Conservation (phyloP, 2,797 vertebrate species). For the Oreochromis mossambicus region DNA sequence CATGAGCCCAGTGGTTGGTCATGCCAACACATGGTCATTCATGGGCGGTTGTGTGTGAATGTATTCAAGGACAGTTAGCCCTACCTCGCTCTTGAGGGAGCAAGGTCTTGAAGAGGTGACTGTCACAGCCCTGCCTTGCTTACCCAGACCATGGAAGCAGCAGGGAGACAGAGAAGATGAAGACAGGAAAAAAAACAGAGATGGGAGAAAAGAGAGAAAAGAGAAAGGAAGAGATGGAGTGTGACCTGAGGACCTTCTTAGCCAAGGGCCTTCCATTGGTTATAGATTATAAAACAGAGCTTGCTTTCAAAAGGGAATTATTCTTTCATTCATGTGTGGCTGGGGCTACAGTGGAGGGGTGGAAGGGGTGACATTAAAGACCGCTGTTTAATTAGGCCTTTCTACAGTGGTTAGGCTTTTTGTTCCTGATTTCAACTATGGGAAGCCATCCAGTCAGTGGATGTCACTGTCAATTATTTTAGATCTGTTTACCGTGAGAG, state of each 20-base stretch:
- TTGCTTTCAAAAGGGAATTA: slow-evolving; percentile 60
- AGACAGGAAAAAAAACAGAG: not conserved
- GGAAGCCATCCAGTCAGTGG: slow-evolving; percentile 16
- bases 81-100: slow-evolving; percentile 38
- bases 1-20: slow-evolving; percentile 65
- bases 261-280: slow-evolving; percentile 55
- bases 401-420: slow-evolving; percentile 54
- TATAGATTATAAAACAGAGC: slow-evolving; percentile 61
- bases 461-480: not conserved
- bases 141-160: slow-evolving; percentile 39
- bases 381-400: slow-evolving; percentile 63
- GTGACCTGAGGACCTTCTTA: slow-evolving; percentile 55
- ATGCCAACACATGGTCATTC: slow-evolving; percentile 42
- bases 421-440: slow-evolving; percentile 36
- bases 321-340: slow-evolving; percentile 59
- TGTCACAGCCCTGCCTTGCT: slow-evolving; percentile 47
- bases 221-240: slow-evolving; percentile 42
- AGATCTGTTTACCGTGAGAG: not conserved
- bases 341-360: slow-evolving; percentile 11
- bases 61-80: slow-evolving; percentile 61
- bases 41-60: slow-evolving; percentile 7
- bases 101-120: slow-evolving; percentile 33
- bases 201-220: not conserved
- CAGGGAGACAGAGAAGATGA: slow-evolving; percentile 17
- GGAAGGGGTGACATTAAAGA: slow-evolving; percentile 48